These are phyloP conservation scores for Recurvirostra avosetta DNA, from an alignment of 2,113 vertebrate species.

Conservation along the genomic window DNA sequence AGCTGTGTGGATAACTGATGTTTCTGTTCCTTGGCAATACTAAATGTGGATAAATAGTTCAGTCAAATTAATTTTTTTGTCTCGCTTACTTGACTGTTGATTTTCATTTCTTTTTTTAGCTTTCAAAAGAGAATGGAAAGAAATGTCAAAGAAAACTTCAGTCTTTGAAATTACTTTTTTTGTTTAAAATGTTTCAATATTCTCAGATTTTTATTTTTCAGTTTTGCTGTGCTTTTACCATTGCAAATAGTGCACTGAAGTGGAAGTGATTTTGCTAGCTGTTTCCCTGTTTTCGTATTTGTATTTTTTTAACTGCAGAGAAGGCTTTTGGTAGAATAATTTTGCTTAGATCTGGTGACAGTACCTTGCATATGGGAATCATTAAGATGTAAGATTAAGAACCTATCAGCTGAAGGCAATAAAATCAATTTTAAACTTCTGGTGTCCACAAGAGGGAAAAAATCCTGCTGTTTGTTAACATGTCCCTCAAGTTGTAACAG, in stretches of 20 bases:
- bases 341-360: background rate
- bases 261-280: background rate
- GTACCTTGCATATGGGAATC: background rate
- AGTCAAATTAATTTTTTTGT: background rate
- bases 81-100: background rate
- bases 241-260: background rate
- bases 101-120: background rate
- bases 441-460: background rate
- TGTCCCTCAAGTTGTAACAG: background rate
- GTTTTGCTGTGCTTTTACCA: background rate
- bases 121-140: slow-evolving; percentile 1
- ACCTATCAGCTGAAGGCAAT: background rate
- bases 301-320: background rate
- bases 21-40: slow-evolving; percentile 2
- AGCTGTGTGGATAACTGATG: slow-evolving; percentile 37
- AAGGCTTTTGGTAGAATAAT: background rate
- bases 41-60: slow-evolving; percentile 28
- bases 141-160: background rate
- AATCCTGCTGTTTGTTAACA: background rate
- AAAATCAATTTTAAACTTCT: slow-evolving; percentile 18
- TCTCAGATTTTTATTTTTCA: background rate
- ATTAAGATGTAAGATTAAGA: slow-evolving; percentile 3
- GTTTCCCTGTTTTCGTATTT: background rate
- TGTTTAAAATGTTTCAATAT: background rate
- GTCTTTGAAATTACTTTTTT: background rate